Percentiles rank a stretch among this genome's conserved stretches.
These are phyloP conservation scores for Mohoua ochrocephala DNA, from an alignment of 2,113 vertebrate species.

Conservation along the genomic window DNA sequence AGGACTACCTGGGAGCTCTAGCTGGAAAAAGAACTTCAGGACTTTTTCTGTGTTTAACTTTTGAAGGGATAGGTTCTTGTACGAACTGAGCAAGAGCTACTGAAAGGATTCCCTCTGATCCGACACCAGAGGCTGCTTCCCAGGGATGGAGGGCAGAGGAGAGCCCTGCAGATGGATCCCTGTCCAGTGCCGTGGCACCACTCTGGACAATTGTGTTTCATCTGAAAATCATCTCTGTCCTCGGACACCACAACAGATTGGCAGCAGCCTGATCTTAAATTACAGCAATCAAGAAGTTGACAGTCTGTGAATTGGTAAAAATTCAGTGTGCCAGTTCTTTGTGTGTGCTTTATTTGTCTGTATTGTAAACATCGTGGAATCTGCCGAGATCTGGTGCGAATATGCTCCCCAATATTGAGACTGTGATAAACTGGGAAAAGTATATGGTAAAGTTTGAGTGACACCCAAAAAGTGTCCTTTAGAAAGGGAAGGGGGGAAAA, in stretches of 20 bases:
- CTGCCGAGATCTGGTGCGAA: neutral
- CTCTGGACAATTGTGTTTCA: neutral
- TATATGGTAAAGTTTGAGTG: neutral
- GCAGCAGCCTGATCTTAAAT: neutral
- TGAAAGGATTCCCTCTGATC: neutral
- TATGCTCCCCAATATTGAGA: neutral
- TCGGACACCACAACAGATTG: rapidly evolving
- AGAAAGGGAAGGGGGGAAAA: neutral
- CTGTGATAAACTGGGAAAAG: neutral
- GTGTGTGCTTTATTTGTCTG: neutral
- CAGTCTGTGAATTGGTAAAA: neutral
- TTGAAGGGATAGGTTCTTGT: neutral
- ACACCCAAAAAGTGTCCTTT: neutral
- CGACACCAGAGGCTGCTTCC: neutral
- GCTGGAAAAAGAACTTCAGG: neutral
- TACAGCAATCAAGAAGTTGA: neutral
- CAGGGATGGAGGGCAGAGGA: neutral
- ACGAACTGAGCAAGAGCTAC: neutral
- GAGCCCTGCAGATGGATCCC: neutral
- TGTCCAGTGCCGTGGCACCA: rapidly evolving
- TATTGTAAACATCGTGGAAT: neutral
- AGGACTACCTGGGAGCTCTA: neutral
- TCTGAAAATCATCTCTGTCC: rapidly evolving
- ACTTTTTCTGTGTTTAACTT: neutral
- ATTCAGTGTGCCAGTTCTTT: neutral